Conservation (phyloP, 2,888 invertebrate species). For the Encarsia formosa region DNA sequence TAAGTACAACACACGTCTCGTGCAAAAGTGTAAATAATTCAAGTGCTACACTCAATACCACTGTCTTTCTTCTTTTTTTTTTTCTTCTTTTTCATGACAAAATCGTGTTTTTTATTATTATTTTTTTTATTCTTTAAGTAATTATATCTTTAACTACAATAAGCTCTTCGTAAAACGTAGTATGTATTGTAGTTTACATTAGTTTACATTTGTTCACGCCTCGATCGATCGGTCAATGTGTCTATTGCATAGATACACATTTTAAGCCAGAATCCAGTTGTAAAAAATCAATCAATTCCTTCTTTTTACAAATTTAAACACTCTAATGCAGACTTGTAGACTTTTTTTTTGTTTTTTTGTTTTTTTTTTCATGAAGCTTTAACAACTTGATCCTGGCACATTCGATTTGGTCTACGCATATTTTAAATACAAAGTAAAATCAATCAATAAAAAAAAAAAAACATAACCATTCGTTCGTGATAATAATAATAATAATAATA, state of each 20-base stretch:
- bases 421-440: no score
- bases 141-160: constrained; percentile 45
- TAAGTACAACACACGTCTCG: constrained; percentile 51
- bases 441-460: no score
- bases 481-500: no score
- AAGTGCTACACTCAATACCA: constrained; percentile 51
- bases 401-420: no score
- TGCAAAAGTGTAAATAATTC: constrained; percentile 52
- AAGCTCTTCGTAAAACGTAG: constrained; percentile 53
- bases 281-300: no score
- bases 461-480: no score
- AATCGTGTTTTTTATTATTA: constrained; percentile 45
- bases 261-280: no score
- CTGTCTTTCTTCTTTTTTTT: no score
- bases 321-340: no score
- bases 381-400: no score
- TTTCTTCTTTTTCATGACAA: constrained; percentile 36
- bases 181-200: constrained; percentile 52
- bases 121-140: constrained; percentile 23
- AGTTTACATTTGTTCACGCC: constrained; percentile 48
- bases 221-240: constrained; percentile 38
- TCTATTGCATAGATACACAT: constrained; percentile 45
- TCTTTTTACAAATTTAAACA: no score
- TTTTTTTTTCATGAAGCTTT: neutral
- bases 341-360: neutral